A percentile compares a stretch with the other conserved stretches of the same genome.
These are phyloP conservation scores for Hippocampus zosterae DNA, from an alignment of 2,113 vertebrate genomes.

Conservation along the genomic window DNA sequence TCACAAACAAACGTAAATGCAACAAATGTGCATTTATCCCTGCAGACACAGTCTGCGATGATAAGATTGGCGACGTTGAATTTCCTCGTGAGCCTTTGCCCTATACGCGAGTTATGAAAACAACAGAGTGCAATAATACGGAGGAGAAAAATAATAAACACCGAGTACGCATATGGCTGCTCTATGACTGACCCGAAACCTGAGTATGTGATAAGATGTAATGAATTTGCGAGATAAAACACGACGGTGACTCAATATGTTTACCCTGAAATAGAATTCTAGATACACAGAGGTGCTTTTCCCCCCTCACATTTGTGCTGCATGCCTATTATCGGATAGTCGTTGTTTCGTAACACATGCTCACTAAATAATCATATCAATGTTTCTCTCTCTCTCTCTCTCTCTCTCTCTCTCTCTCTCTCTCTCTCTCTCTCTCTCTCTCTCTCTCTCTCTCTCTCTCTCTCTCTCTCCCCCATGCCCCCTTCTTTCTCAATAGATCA, in stretches of 20 bases:
- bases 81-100: slow-evolving; percentile 32
- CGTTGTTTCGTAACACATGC: slow-evolving; percentile 17
- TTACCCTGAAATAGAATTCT: slow-evolving; percentile 47
- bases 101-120: slow-evolving; percentile 32
- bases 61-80: slow-evolving; percentile 22
- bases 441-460: too few species aligned
- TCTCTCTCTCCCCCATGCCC: too few species aligned
- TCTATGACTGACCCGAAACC: slow-evolving; percentile 49
- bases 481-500: too few species aligned
- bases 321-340: slow-evolving; percentile 20
- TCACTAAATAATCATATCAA: slow-evolving; percentile 27
- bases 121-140: slow-evolving; percentile 36
- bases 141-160: slow-evolving; percentile 54
- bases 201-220: slow-evolving; percentile 56
- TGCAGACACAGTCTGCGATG: slow-evolving; percentile 7
- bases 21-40: background rate
- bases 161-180: slow-evolving; percentile 33
- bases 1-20: too few species aligned
- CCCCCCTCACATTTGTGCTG: background rate
- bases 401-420: too few species aligned
- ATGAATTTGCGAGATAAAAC: slow-evolving; percentile 65
- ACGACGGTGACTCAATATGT: slow-evolving; percentile 34
- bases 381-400: too few species aligned
- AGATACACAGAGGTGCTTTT: slow-evolving; percentile 17
- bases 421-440: too few species aligned